These are phyloP conservation scores for Aurelia sp. DNA, from an alignment of 30 jellyfish, hydroid and myxozoan species.

Conservation along the genomic window DNA sequence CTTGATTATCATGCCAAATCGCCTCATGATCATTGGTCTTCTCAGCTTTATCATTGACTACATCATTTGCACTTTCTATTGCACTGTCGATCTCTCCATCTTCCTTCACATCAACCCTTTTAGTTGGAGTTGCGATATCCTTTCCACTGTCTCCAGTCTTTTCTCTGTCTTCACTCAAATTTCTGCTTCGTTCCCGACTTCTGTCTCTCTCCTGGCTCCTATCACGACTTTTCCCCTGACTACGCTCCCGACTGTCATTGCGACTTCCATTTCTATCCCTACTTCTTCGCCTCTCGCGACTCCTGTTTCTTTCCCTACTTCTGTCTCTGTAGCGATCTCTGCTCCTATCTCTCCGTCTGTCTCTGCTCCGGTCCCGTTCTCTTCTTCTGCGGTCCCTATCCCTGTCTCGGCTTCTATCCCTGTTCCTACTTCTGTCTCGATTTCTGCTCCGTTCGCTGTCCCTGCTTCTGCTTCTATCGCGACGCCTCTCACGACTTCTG, in stretches of 20 bases:
- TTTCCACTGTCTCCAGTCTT: conserved; percentile 12
- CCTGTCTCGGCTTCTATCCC: conserved; percentile 51
- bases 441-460: conserved; percentile 28
- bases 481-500: conserved; percentile 46
- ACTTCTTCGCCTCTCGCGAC: conserved; percentile 56
- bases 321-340: conserved; percentile 50
- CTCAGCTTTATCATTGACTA: conserved; percentile 4
- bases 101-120: conserved; percentile 26
- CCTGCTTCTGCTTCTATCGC: conserved; percentile 52
- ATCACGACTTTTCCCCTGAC: conserved; percentile 60
- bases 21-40: neutral
- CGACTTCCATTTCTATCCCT: conserved; percentile 47
- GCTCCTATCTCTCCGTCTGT: conserved; percentile 57
- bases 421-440: conserved; percentile 34
- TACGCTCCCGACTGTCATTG: conserved; percentile 43
- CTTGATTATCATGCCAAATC: neutral
- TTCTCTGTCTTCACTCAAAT: conserved; percentile 25
- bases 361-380: conserved; percentile 63
- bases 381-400: conserved; percentile 53
- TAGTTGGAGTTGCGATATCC: neutral
- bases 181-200: conserved; percentile 38
- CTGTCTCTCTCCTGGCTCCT: conserved; percentile 54
- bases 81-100: conserved; percentile 53
- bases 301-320: conserved; percentile 43
- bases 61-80: conserved; percentile 25